phyloP scores from a whole-genome alignment of 2,797 vertebrate species.

The Glyptemys insculpta region DNA sequence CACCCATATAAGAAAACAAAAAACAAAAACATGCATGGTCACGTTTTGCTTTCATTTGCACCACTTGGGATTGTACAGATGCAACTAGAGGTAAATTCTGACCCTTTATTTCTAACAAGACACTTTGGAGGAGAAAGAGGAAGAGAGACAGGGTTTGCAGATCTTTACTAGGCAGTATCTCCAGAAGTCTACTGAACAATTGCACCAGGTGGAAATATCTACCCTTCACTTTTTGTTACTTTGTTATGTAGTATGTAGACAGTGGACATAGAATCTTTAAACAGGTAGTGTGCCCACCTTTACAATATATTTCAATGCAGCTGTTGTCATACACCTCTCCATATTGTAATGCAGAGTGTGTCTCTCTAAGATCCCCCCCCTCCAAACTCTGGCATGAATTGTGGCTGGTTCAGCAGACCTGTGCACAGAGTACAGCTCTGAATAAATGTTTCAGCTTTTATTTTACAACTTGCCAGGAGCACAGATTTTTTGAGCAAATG shows the following conservation, averaged over 20 bases:
- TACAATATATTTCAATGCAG: background rate
- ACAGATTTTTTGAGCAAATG: background rate
- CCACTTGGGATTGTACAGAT: background rate
- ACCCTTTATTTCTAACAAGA: background rate
- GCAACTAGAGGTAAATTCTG: background rate
- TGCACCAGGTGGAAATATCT: background rate
- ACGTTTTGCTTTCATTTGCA: background rate
- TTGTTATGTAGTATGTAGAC: background rate
- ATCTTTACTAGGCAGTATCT: background rate
- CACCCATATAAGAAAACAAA: fast-evolving
- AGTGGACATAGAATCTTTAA: background rate
- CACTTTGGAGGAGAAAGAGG: background rate
- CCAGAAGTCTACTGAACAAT: fast-evolving
- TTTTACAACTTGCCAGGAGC: background rate
- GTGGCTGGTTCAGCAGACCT: background rate
- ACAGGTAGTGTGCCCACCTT: background rate
- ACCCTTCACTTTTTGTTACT: fast-evolving
- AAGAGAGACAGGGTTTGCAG: background rate
- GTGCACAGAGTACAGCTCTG: background rate
- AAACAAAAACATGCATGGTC: background rate
- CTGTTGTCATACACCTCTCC: background rate
- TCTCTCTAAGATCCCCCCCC: background rate
- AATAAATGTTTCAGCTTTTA: background rate
- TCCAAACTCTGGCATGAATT: background rate
- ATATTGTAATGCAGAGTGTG: background rate